Percentiles rank a stretch among this genome's conserved stretches.
These are phyloP conservation scores for Jacana jacana DNA, from an alignment of 2,113 vertebrate species.

Conservation along the genomic window DNA sequence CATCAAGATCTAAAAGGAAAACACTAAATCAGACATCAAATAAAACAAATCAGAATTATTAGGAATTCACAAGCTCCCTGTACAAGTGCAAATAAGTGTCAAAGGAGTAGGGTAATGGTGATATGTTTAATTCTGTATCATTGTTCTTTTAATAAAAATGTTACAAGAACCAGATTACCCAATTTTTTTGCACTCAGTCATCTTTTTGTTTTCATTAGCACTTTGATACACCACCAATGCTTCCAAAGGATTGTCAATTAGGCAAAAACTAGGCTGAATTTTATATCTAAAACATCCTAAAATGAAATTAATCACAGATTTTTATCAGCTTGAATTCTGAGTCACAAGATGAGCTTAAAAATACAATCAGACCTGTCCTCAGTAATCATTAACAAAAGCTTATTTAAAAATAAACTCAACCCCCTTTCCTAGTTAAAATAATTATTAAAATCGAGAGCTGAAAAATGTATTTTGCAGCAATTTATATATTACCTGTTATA, in stretches of 20 bases:
- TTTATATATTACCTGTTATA: neutral
- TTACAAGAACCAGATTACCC: neutral
- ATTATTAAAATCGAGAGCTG: neutral
- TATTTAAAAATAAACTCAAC: neutral
- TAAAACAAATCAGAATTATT: neutral
- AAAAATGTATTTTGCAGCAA: neutral
- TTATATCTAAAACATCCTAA: neutral
- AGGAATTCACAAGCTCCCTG: neutral
- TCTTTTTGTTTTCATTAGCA: neutral
- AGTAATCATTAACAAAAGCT: neutral
- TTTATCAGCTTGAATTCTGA: neutral
- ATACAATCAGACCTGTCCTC: neutral
- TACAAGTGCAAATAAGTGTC: neutral
- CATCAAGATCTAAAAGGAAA: neutral
- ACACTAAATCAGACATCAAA: rapidly evolving
- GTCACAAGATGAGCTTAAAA: neutral
- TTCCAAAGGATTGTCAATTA: neutral
- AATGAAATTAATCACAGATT: neutral
- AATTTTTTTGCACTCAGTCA: neutral
- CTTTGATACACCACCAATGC: neutral
- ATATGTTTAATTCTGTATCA: neutral
- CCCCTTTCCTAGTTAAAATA: neutral
- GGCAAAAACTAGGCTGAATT: neutral
- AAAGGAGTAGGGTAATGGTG: neutral
- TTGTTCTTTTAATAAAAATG: neutral